Evolutionary conservation across 2,113 vertebrate species (phyloP), one percentile per base, ranked within the genome.

Genomic region (Balaenoptera acutorostrata): DNA sequence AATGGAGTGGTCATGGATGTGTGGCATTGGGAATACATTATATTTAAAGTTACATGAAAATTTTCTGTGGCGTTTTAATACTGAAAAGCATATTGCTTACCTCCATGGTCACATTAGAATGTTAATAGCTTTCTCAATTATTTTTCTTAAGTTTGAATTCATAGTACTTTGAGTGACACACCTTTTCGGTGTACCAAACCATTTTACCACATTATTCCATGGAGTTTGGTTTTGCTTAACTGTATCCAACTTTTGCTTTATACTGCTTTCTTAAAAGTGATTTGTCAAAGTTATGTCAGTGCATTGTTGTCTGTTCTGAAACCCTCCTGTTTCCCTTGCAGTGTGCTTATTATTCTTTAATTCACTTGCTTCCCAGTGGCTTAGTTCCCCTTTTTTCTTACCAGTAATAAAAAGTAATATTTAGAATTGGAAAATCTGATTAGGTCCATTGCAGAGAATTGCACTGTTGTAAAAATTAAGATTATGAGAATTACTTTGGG

Each of bases 1-100:
- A 98, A 97, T 90, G 89, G 97, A 97, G 84, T 97, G 98, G 98
- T 98, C 98, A 97, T 97, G 98, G 98, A 97, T 97, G 96, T 98
- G 97, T 98, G 97, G 97, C 96, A 98, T 39, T 41, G 80, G 96
- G 83, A 95, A 80, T 89, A 97, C 81, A 71, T 96, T 88, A 77
- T 25, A 64, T 94, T 95, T 92, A 95, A 80, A 75, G n/a, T 92
- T 96, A 95, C 71, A 82, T 90, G 44, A 88, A 95, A 90, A 86
- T 91, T 10, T 90, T 91, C 11, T 91, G 8, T 97, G 15, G 27
- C 89, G 72, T 98, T 97, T 98, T 97, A 98, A 92, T 96, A 90
- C 83, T 85, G 66, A 89, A 92, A 98, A 98, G 96, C 94, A 96
- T 98, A 97, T 97, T 93, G 97, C 81, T 97, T 97, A 57, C 96